Base-by-base conservation (phyloP, 53 echinoderm and acorn worm genomes). In the Temnopleurus reevesii region DNA sequence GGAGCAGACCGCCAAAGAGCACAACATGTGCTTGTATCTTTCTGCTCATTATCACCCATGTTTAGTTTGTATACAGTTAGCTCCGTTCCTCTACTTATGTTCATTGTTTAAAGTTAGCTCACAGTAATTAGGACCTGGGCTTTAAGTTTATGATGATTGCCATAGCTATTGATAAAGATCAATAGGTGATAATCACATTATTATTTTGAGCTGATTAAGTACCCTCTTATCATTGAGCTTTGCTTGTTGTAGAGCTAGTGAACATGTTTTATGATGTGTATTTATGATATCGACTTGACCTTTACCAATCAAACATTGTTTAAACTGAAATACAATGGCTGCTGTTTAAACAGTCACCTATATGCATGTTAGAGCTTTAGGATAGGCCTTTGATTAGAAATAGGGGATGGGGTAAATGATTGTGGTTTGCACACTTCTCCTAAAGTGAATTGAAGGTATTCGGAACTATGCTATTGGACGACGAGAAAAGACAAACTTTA, bases 191-290 rank as follows among this genome's bases (percentile, higher is more conserved):
- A 71, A 71, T 21, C 21, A 71, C 41, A 17, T n/a, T 3, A n/a
- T 12, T 38, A 36, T 41, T 71, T 38, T 71, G 36, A 41, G 71
- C 43, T 41, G 71, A 21, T 71, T 2, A 71, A 15, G 71, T 41
- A 2, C 21, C 41, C 5, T 23, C 23, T 71, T 38, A 18, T 71
- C 71, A 41, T 8, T 41, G 1, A n/a, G n/a, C 1, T n/a, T n/a
- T 36, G 71, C 41, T 71, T 71, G 71, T 38, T 71, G 41, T n/a
- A n/a, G n/a, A n/a, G n/a, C n/a, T n/a, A n/a, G 21, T 38, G 71
- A 21, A 71, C 23, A 71, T 71, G 71, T 71, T 71, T 71, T 71
- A 71, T 71, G 71, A n/a, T 71, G 71, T 43, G 71, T 71, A 21
- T 71, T 71, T 10, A 71, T 71, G 71, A 18, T 71, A 71, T 41